Base-by-base conservation (phyloP, 1,140 invertebrate genomes). In the Lordiphosa mommai region DNA sequence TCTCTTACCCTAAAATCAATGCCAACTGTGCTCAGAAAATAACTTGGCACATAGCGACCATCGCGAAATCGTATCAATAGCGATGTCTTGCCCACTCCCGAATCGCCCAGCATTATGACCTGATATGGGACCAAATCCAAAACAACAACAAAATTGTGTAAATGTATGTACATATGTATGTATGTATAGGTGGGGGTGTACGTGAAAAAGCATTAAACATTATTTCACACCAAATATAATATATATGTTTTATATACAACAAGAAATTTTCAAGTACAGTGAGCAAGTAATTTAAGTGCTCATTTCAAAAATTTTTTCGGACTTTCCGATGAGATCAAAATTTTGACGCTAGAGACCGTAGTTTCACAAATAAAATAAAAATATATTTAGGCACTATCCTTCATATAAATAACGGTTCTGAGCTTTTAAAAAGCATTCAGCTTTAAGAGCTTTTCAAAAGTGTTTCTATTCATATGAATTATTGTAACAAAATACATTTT, bases 1-100 rank as follows among this genome's bases (percentile, higher is more conserved):
- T 44, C 32, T 48, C 85, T 89, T 92, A 98, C 96, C 94, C 96
- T 93, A 91, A 97, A 98, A 91, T 98, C 96, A 89, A 98, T 96
- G 89, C 96, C 96, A 77, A 98, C 96, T 12, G 96, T 98, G 57
- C 96, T 96, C 89, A 98, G 97, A 91, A 96, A 97, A 90, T 96
- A 96, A 86, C 96, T 96, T 66, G 93, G 93, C 40, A 96, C 91
- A 90, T 97, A 98, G 52, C 92, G 92, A 63, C 95, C 95, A 88
- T 96, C 95, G 77, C 95, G 93, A 90, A 96, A 97, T 79, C 94
- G 92, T 36, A 96, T 94, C 60, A 97, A 91, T 33, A 97, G 92
- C 88, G 95, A 96, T 13, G 95, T 96, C 91, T 97, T 97, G 43
- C 96, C 96, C 32, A 97, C 96, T 51, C 95, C 95, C 57, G 95